Conservation (phyloP, 2,113 vertebrate species). For the Trichomycterus rosablanca region DNA sequence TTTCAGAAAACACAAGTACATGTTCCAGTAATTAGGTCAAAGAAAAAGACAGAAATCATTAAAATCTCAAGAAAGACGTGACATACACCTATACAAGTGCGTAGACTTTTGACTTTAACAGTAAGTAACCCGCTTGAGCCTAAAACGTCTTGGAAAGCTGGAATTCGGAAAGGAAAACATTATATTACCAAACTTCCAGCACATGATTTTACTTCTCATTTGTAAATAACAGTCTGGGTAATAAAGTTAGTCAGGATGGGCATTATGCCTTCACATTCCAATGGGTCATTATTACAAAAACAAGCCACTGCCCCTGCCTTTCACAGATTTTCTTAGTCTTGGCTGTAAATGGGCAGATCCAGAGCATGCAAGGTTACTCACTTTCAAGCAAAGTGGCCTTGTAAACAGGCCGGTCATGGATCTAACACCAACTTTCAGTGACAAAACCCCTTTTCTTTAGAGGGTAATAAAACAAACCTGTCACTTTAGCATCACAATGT, state of each 20-base stretch:
- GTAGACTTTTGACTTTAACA: too few species aligned
- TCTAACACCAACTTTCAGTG: conserved; percentile 27
- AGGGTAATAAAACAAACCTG: conserved; percentile 43
- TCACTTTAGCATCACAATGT: conserved; percentile 43
- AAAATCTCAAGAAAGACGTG: too few species aligned
- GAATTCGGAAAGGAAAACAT: not conserved
- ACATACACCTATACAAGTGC: too few species aligned
- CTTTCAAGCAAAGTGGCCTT: conserved; percentile 28
- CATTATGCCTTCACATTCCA: conserved; percentile 19
- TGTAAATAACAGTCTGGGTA: conserved; percentile 36
- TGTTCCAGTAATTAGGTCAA: too few species aligned
- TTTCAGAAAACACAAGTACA: too few species aligned
- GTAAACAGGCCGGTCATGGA: conserved; percentile 39
- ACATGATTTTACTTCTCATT: conserved; percentile 26
- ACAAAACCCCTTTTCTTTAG: conserved; percentile 32
- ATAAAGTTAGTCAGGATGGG: conserved; percentile 27
- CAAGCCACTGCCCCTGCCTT: conserved; percentile 21
- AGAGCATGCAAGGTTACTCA: conserved; percentile 14
- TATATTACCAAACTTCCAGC: conserved; percentile 10
- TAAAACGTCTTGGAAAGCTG: too few species aligned
- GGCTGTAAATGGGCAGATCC: conserved; percentile 13
- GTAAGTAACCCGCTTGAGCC: too few species aligned
- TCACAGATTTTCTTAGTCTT: conserved; percentile 32
- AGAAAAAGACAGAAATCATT: too few species aligned
- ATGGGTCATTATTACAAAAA: conserved; percentile 29